Percentiles rank a stretch among this genome's conserved stretches.
These are phyloP conservation scores for Belgica antarctica DNA, from an alignment of 2,888 invertebrate genomes.

Conservation along the genomic window DNA sequence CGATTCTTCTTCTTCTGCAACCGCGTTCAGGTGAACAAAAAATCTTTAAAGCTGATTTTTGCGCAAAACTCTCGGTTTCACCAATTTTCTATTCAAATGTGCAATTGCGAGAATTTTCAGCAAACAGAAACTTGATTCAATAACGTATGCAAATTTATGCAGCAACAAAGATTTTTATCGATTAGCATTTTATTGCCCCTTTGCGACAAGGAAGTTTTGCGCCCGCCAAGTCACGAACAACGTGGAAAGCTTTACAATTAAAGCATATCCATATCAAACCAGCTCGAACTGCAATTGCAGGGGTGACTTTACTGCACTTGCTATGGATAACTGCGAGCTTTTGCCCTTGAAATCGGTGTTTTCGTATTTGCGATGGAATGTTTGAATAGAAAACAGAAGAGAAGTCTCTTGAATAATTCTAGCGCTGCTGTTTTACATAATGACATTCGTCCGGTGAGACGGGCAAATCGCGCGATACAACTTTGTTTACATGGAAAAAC, in stretches of 20 bases:
- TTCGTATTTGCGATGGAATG: background rate
- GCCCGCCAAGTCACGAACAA: background rate
- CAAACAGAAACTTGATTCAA: background rate
- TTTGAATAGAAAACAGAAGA: too few species aligned
- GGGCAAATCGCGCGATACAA: background rate
- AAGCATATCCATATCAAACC: too few species aligned
- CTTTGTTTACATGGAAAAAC: background rate
- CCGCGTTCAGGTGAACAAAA: too few species aligned
- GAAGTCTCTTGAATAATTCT: background rate
- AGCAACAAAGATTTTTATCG: background rate
- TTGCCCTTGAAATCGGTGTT: background rate
- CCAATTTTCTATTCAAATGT: constrained; percentile 8
- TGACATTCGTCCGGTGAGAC: background rate
- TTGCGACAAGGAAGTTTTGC: background rate
- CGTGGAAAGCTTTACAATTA: too few species aligned
- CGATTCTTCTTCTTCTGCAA: too few species aligned
- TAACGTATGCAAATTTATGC: background rate
- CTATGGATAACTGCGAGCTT: too few species aligned
- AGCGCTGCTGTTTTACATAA: background rate
- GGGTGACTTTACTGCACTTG: too few species aligned
- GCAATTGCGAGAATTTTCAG: background rate
- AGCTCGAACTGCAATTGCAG: too few species aligned
- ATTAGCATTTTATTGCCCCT: background rate
- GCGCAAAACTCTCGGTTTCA: too few species aligned
- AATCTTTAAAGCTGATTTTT: too few species aligned